These are phyloP conservation scores for Bostrychus sinensis DNA, from an alignment of 2,113 vertebrate species.

Conservation along the genomic window DNA sequence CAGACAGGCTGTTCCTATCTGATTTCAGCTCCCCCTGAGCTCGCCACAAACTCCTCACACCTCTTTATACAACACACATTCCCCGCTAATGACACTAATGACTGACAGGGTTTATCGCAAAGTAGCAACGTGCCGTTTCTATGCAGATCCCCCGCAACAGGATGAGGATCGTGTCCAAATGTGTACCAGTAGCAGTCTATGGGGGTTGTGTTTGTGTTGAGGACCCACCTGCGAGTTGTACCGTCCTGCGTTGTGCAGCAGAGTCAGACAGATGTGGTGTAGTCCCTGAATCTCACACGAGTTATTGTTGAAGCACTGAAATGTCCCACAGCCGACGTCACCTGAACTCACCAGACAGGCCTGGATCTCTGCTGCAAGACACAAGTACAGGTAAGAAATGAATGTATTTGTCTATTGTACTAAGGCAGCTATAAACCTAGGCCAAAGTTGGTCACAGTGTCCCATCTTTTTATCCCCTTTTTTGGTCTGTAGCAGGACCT, in stretches of 20 bases:
- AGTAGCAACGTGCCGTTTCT: conserved; percentile 13
- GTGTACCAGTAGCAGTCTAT: too few species aligned
- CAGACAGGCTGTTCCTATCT: conserved; percentile 61
- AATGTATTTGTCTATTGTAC: neutral
- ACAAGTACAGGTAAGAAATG: neutral
- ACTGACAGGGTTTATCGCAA: conserved; percentile 45
- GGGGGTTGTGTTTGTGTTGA: too few species aligned
- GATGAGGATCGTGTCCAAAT: too few species aligned
- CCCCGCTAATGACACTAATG: conserved; percentile 52
- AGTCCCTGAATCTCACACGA: conserved; percentile 93
- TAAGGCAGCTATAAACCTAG: too few species aligned
- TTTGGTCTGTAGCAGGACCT: too few species aligned
- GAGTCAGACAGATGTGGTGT: conserved; percentile 93
- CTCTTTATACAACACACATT: conserved; percentile 46
- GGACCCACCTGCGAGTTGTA: conserved; percentile 91
- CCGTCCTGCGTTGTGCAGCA: conserved; percentile 95
- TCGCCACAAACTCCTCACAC: conserved; percentile 45
- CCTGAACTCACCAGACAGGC: conserved; percentile 91
- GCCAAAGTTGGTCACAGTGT: too few species aligned
- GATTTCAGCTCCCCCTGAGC: conserved; percentile 52
- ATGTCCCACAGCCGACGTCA: conserved; percentile 93
- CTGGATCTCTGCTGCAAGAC: conserved; percentile 87
- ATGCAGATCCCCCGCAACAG: neutral
- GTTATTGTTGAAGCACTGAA: conserved; percentile 96
- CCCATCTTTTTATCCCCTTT: too few species aligned